Base-by-base conservation (phyloP, 2,113 vertebrate species). In the Otus sunia region DNA sequence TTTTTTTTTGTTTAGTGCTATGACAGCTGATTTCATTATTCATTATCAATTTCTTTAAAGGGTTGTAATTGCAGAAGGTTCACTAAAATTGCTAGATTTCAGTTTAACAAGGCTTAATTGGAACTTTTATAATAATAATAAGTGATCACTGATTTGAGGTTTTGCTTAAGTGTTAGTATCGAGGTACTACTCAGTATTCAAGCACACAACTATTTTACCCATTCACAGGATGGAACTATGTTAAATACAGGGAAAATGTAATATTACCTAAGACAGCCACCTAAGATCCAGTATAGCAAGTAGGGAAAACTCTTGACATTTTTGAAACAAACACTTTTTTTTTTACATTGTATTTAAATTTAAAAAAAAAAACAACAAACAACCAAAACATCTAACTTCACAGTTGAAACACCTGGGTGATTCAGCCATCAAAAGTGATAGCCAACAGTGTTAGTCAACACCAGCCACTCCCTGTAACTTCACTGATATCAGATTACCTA, bases 181-280 rank as follows among this genome's bases (percentile, higher is more conserved):
- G 77, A 75, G 41, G 43, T 32, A 63, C 29, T 52, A 41, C 34
- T 86, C 5, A 1, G 25, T 36, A 78, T 39, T 86, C 60, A 71
- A 79, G 32, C 15, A 79, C 29, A 66, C 18, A 59, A 47, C 39
- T 60, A 39, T 37, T 84, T 84, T 34, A 72, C 17, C 15, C 20
- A 67, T 30, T 58, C 30, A 34, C 1, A 1, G 9, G 19, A 53
- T 1, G 1, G n/a, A 78, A 26, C 11, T 39, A 26, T 2, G 0
- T 41, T 63, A 72, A 72, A 84, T n/a, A 58, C 0, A 0, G 41
- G 26, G 17, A 8, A 21, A 90, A 52, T 49, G 53, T 64, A 85
- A 18, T 36, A 25, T 36, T 34, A 7, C 26, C 19, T 15, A 36
- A 67, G 50, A n/a, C 36, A 64, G 34, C 10, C 20, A 73, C 43